Evolutionary conservation across 2,797 vertebrate genomes (phyloP), one percentile per base, ranked within the genome.

Genomic region (Triplophysa bombifrons): DNA sequence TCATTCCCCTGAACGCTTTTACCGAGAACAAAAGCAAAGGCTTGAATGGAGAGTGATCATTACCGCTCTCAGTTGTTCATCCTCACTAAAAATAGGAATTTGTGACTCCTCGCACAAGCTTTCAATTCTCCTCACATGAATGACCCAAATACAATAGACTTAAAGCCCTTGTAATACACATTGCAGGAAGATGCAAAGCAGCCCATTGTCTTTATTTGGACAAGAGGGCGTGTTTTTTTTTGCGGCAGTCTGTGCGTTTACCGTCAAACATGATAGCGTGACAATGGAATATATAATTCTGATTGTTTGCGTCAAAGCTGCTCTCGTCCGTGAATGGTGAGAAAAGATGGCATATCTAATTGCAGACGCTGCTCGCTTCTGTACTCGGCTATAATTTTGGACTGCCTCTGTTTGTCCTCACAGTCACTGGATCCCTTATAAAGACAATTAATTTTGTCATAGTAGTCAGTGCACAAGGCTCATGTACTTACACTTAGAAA

Each of bases 281-380:
- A 93, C 91, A 94, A 93, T 88, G 82, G 82, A 83, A 85, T 83
- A 85, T 91, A 89, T 90, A 87, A 91, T 91, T 91, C 90, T 88
- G 87, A 89, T 91, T 93, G 92, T 92, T 84, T 86, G 84, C 85
- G 90, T 90, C 85, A 88, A 89, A 86, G 86, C 87, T 87, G 87
- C 90, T 91, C 87, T 92, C 86, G 41, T 79, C 87, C 87, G 86
- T 87, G 90, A 91, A 90, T 86, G 85, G 87, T 88, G 88, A 85
- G 80, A 84, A 91, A 92, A 88, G 85, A 88, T 89, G 88, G 85
- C 85, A 88, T 85, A 87, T 92, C 89, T 93, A 93, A 94, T 93
- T 93, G 89, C 84, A 89, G 86, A 80, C 82, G 85, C 82, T 69
- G 74, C 87, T 88, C 75, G 86, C 87, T 87, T 90, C 86, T 90